Conservation (phyloP, 2,888 invertebrate genomes). For the Polydrusus cervinus region DNA sequence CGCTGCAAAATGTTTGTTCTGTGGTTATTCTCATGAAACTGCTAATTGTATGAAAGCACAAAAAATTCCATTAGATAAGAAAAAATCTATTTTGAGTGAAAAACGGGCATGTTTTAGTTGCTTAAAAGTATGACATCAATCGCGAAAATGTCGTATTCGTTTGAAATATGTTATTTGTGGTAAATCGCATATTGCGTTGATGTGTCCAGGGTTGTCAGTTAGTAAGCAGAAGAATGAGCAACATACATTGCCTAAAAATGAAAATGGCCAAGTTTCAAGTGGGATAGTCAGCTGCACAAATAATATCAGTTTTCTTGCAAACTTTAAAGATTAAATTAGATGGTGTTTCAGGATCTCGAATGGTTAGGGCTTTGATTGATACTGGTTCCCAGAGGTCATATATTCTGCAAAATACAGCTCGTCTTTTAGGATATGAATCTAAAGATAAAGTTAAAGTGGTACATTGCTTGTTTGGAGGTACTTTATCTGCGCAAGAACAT, state of each 20-base stretch:
- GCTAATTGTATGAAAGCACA: background rate
- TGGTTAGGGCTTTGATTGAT: background rate
- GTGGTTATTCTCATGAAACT: background rate
- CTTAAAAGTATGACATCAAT: background rate
- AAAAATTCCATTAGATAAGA: background rate
- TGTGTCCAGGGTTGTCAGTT: background rate
- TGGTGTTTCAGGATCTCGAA: background rate
- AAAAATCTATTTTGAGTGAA: background rate
- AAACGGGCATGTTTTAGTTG: background rate
- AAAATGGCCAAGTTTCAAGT: too few species aligned
- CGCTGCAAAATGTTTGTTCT: background rate
- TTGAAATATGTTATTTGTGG: too few species aligned
- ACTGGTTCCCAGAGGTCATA: conserved; percentile 8
- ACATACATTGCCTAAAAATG: too few species aligned
- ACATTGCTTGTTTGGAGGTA: conserved; percentile 67
- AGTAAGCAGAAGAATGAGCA: too few species aligned
- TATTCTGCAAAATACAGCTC: conserved; percentile 27
- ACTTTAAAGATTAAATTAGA: background rate
- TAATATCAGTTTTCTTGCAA: too few species aligned
- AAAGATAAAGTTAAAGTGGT: conserved; percentile 32
- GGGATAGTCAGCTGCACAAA: too few species aligned
- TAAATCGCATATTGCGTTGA: background rate
- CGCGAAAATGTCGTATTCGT: background rate
- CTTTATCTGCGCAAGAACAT: conserved; percentile 57
- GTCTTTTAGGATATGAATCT: conserved; percentile 1